phyloP scores from a whole-genome alignment of 2,888 invertebrate genomes.

The Cryptocephalus primarius region DNA sequence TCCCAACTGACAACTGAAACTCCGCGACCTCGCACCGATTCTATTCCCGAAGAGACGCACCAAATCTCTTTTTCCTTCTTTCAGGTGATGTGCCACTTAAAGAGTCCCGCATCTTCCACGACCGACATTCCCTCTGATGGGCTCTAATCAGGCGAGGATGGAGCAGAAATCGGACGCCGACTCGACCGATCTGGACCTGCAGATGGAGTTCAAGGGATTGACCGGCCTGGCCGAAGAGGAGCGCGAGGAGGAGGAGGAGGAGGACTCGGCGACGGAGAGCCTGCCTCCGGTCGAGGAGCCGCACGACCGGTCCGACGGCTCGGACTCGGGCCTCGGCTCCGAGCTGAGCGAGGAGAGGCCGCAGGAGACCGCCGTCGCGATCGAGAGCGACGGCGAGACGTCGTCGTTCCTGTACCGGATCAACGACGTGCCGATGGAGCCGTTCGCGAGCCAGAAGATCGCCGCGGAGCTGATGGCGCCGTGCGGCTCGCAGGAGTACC shows the following conservation, averaged over 20 bases:
- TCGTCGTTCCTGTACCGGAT: slow-evolving; percentile 41
- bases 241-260: slow-evolving; percentile 34
- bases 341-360: slow-evolving; percentile 55
- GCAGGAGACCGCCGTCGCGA: slow-evolving; percentile 18
- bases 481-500: slow-evolving; percentile 10
- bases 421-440: slow-evolving; percentile 17
- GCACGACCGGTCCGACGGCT: slow-evolving; percentile 63
- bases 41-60: too few relatives aligned
- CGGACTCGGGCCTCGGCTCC: slow-evolving; percentile 73
- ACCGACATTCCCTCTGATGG: too few relatives aligned
- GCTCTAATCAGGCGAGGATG: too few relatives aligned
- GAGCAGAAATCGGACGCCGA: too few relatives aligned
- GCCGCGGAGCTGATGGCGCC: slow-evolving; percentile 17
- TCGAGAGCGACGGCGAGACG: slow-evolving; percentile 40
- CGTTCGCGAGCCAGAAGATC: slow-evolving; percentile 7
- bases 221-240: too few relatives aligned
- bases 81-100: too few relatives aligned
- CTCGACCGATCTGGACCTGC: too few relatives aligned
- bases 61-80: too few relatives aligned
- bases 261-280: slow-evolving; percentile 53
- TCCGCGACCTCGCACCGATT: too few relatives aligned
- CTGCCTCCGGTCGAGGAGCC: slow-evolving; percentile 47
- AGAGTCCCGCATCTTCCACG: too few relatives aligned
- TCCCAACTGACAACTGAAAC: too few relatives aligned
- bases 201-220: too few relatives aligned